These are phyloP conservation scores for Gerris buenoi DNA, from an alignment of 1,140 invertebrate genomes.

Conservation along the genomic window DNA sequence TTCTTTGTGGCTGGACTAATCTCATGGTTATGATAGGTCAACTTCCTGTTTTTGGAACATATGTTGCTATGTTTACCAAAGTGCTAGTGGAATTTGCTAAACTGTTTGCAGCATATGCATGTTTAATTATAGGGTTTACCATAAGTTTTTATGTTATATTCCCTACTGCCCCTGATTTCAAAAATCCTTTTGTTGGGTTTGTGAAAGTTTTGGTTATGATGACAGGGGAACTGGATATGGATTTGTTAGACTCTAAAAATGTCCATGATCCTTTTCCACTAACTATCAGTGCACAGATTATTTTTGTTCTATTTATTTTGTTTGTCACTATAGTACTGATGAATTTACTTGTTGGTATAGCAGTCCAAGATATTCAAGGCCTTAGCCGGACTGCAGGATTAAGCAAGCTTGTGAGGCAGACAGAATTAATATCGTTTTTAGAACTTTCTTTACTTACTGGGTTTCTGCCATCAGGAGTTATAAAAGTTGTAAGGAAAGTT, in stretches of 20 bases:
- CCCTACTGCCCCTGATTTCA: slow-evolving; percentile 58
- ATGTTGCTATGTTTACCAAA: slow-evolving; percentile 73
- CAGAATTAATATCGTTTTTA: slow-evolving; percentile 57
- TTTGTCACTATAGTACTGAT: slow-evolving; percentile 67
- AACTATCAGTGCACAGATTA: slow-evolving; percentile 53
- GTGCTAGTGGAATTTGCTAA: slow-evolving; percentile 73
- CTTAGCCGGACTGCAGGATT: slow-evolving; percentile 58
- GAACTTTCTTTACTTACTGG: slow-evolving; percentile 52
- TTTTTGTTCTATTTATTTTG: slow-evolving; percentile 53
- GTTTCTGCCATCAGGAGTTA: slow-evolving; percentile 46
- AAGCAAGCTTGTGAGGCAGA: slow-evolving; percentile 58
- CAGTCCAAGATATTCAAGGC: slow-evolving; percentile 63
- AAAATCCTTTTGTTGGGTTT: slow-evolving; percentile 58
- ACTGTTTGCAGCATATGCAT: slow-evolving; percentile 64
- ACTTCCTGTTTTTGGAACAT: slow-evolving; percentile 66
- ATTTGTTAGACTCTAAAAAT: slow-evolving; percentile 44
- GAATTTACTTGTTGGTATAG: slow-evolving; percentile 64
- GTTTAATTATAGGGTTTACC: slow-evolving; percentile 67
- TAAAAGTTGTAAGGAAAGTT: slow-evolving; percentile 53
- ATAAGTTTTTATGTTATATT: slow-evolving; percentile 76
- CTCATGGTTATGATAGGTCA: slow-evolving; percentile 76
- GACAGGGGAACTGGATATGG: slow-evolving; percentile 67
- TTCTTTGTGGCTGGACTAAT: slow-evolving; percentile 70
- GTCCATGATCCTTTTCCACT: slow-evolving; percentile 44
- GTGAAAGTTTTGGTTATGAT: slow-evolving; percentile 78